phyloP scores from a whole-genome alignment of 2,888 invertebrate genomes.

The Scelioninae gen. 2 region DNA sequence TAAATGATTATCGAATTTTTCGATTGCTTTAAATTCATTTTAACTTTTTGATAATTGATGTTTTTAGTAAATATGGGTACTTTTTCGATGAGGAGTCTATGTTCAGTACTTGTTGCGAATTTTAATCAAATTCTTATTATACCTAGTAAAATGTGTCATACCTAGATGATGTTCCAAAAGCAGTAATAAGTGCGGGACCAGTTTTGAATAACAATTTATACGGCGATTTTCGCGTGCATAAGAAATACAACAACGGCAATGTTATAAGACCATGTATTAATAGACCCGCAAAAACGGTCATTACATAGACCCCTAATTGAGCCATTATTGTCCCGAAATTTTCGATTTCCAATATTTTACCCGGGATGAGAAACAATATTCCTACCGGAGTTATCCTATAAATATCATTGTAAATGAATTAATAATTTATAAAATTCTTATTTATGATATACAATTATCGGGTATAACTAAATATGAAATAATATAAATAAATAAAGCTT shows the following conservation, averaged over 20 bases:
- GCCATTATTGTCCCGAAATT: constrained; percentile 89
- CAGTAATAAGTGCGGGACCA: constrained; percentile 94
- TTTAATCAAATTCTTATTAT: too few species aligned
- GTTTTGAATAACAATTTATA: constrained; percentile 87
- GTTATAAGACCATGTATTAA: constrained; percentile 93
- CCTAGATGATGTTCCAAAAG: constrained; percentile 94
- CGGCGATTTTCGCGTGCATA: constrained; percentile 88
- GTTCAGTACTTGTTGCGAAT: too few species aligned
- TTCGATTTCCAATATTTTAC: constrained; percentile 92
- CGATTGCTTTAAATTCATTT: too few species aligned
- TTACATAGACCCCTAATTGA: constrained; percentile 92
- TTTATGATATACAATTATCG: too few species aligned
- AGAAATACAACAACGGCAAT: constrained; percentile 89
- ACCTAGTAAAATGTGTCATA: too few species aligned
- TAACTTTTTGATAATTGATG: too few species aligned
- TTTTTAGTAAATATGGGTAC: too few species aligned
- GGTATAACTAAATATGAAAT: too few species aligned
- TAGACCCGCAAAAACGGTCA: constrained; percentile 92
- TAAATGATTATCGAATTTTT: too few species aligned
- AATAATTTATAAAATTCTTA: too few species aligned
- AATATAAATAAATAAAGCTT: too few species aligned
- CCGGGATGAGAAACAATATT: constrained; percentile 90
- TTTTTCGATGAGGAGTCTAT: too few species aligned
- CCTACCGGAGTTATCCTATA: constrained; percentile 90
- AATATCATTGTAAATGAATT: not conserved